Evolutionary conservation across 1,140 invertebrate species (phyloP), one percentile per base, ranked within the genome.

Genomic region (Xylocopa sonorina): DNA sequence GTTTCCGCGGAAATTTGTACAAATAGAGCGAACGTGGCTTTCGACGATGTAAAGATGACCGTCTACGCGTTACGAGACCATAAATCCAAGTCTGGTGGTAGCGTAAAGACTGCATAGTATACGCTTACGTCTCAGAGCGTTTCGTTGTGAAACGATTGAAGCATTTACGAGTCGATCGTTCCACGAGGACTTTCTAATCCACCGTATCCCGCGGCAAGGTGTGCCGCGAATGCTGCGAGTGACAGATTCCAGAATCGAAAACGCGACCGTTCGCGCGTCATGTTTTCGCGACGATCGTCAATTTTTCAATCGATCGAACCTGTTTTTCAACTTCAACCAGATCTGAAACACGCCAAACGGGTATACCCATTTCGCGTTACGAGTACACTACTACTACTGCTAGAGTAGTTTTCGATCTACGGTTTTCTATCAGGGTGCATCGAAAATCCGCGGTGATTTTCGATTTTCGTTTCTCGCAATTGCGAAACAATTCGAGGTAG

Each of bases 111-210:
- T 51, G 62, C 67, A 66, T 51, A 51, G 78, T 38, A 68, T 57
- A 71, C 58, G 75, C 60, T 79, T 85, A 69, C 68, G 72, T 63
- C 82, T 85, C 50, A 51, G 48, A 82, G 66, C 41, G 51, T 77
- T 84, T 76, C 63, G 78, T 87, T 87, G 85, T 82, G 84, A 87
- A 86, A 87, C 72, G 78, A 67, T 83, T 84, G 84, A 80, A 86
- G 74, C 78, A 74, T 73, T 85, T 71, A 66, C 83, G 83, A 81
- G 69, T 69, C 48, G 66, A 86, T 86, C 80, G 80, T 85, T 82
- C 81, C 73, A 53, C 77, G 75, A 69, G 58, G 80, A 86, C 84
- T 86, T 86, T 86, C 84, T 86, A 86, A 86, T 86, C 75, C 71
- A 68, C 16, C 73, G 83, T 81, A 84, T 78, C 75, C 12, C 38